Percentiles rank a stretch among this genome's conserved stretches.
These are phyloP conservation scores for Campaea margaritaria DNA, from an alignment of 2,888 invertebrate genomes.

Conservation along the genomic window DNA sequence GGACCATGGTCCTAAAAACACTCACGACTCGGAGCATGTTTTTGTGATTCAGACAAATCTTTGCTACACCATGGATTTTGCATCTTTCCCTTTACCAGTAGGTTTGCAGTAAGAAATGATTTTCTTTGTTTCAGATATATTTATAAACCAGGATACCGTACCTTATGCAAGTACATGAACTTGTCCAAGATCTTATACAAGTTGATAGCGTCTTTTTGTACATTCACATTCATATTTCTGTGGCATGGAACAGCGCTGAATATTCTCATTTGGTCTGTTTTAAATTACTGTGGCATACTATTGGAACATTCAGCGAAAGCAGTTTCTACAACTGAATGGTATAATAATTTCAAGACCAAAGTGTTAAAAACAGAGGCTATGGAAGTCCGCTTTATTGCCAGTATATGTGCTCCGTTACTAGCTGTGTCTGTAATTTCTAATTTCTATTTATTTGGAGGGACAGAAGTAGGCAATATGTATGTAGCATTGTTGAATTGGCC, in stretches of 20 bases:
- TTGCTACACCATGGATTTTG: no score
- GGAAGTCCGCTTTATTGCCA: slow-evolving; percentile 87
- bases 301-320: slow-evolving; percentile 88
- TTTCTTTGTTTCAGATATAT: slow-evolving; percentile 88
- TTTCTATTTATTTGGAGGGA: slow-evolving; percentile 94
- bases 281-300: slow-evolving; percentile 93
- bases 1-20: no score
- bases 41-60: no score
- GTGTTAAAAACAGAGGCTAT: slow-evolving; percentile 69
- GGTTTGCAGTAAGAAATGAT: slow-evolving; percentile 1
- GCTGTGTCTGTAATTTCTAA: slow-evolving; percentile 93
- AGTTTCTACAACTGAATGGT: slow-evolving; percentile 74
- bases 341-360: slow-evolving; percentile 71
- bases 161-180: slow-evolving; percentile 56
- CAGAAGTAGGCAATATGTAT: slow-evolving; percentile 90
- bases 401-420: slow-evolving; percentile 90
- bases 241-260: slow-evolving; percentile 95
- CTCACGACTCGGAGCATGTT: no score
- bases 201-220: slow-evolving; percentile 89
- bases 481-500: slow-evolving; percentile 83
- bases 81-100: background rate
- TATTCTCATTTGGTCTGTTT: slow-evolving; percentile 93
- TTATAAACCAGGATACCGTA: slow-evolving; percentile 88
- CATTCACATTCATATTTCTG: slow-evolving; percentile 93
- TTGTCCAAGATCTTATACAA: slow-evolving; percentile 80